phyloP scores from a whole-genome alignment of 2,888 invertebrate genomes.

The Colletes collaris region DNA sequence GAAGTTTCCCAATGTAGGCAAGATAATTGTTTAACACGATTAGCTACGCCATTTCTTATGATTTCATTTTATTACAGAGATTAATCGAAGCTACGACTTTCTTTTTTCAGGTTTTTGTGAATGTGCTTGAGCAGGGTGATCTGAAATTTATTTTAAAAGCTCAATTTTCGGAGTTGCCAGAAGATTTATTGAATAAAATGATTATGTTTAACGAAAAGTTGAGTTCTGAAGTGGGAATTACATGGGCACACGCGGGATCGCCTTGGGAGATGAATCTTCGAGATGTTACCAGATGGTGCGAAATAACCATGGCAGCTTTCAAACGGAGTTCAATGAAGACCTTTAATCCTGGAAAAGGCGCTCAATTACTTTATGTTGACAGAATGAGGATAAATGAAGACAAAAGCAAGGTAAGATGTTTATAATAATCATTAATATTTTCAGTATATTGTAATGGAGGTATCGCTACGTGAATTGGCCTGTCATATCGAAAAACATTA shows the following conservation, averaged over 20 bases:
- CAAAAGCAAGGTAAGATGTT: constrained; percentile 86
- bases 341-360: constrained; percentile 86
- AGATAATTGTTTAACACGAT: no score
- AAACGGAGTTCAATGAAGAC: constrained; percentile 2
- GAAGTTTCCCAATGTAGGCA: no score
- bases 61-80: neutral
- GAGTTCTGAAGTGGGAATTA: constrained; percentile 86
- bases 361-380: constrained; percentile 93
- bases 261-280: constrained; percentile 99
- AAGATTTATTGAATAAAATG: constrained; percentile 88
- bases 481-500: neutral
- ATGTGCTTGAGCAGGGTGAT: constrained; percentile 82
- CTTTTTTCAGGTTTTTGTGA: constrained; percentile 85
- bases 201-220: constrained; percentile 91
- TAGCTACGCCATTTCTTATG: no score
- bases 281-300: constrained; percentile 97
- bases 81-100: constrained; percentile 6
- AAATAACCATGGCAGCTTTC: constrained; percentile 85
- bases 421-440: neutral
- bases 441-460: neutral
- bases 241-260: constrained; percentile 92
- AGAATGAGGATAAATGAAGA: constrained; percentile 93
- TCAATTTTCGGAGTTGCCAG: constrained; percentile 87
- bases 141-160: constrained; percentile 86
- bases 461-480: no score